Base-by-base conservation (phyloP, 2,113 vertebrate species). In the Pangasianodon hypophthalmus region DNA sequence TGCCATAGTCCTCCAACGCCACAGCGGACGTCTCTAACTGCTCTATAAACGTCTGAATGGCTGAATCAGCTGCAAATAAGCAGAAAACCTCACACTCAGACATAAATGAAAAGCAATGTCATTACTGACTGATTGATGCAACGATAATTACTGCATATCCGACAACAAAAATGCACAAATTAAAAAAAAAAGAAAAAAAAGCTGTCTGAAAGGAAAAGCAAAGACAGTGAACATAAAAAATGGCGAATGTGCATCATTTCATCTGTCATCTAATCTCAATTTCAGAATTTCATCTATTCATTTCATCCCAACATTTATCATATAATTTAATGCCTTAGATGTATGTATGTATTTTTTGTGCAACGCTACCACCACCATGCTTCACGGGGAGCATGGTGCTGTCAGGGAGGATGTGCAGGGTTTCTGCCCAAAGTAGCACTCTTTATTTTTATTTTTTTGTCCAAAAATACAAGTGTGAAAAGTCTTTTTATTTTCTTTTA, bases 1-100 rank as follows among this genome's bases (percentile, higher is more conserved):
- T 94, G 0, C 97, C 98, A 62, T 98, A 99, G 86, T 98, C 97
- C 91, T 96, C 95, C n/a, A 99, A 96, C 5, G 92, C 95, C 60
- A 95, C 95, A 0, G 94, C 95, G 0, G 98, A 97, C 91, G 96
- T 95, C 89, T 96, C 96, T 48, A 99, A 84, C 94, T 98, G 97
- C 92, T 96, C 94, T 93, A 98, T 87, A 93, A 99, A 98, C 26
- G 96, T 77, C 87, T 95, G 94, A 46, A 95, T 91, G 87, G 93
- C 94, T 54, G 96, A 93, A 93, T 95, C 96, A 89, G 91, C 98
- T 99, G 95, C 91, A 96, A 44, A 73, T 2, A 54, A 56, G 29
- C 24, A 64, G 26, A 85, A 19, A 50, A 32, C 3, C 32, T 18
- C 3, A 9, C 1, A 11, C 21, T 50, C 13, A 58, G 50, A 21